These are phyloP conservation scores for Cacoxenus indagator DNA, from an alignment of 2,888 invertebrate species.

Conservation along the genomic window DNA sequence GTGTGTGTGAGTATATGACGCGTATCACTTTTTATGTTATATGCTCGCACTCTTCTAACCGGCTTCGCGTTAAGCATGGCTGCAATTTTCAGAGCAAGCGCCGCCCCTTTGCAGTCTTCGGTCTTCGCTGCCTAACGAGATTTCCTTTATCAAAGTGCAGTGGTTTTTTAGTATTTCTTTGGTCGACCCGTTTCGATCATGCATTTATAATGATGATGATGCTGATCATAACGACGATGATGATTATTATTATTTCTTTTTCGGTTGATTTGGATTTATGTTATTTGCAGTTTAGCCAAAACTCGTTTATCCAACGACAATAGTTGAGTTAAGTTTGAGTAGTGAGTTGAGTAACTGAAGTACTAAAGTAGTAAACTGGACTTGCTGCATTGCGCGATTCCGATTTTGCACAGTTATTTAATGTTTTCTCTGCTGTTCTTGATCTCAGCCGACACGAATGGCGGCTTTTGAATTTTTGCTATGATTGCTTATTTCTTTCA, in stretches of 20 bases:
- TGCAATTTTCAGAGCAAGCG: slow-evolving; percentile 51
- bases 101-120: slow-evolving; percentile 46
- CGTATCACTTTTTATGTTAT: not conserved
- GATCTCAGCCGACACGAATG: slow-evolving; percentile 44
- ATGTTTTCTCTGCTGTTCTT: slow-evolving; percentile 37
- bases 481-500: not conserved
- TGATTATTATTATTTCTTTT: no score
- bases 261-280: slow-evolving; percentile 57
- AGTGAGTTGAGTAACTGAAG: no score
- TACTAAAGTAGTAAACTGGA: no score
- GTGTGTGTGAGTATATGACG: slow-evolving; percentile 1
- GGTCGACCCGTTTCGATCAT: slow-evolving; percentile 38
- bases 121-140: slow-evolving; percentile 30
- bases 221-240: no score
- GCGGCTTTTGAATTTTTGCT: not conserved
- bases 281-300: slow-evolving; percentile 9
- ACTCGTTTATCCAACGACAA: not conserved
- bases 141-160: not conserved
- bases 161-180: not conserved
- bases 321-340: no score
- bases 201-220: slow-evolving; percentile 22
- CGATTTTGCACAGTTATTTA: slow-evolving; percentile 22
- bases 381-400: not conserved
- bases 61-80: slow-evolving; percentile 48
- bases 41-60: not conserved